Base-by-base conservation (phyloP, 2,113 vertebrate species). In the Nematolebias whitei region DNA sequence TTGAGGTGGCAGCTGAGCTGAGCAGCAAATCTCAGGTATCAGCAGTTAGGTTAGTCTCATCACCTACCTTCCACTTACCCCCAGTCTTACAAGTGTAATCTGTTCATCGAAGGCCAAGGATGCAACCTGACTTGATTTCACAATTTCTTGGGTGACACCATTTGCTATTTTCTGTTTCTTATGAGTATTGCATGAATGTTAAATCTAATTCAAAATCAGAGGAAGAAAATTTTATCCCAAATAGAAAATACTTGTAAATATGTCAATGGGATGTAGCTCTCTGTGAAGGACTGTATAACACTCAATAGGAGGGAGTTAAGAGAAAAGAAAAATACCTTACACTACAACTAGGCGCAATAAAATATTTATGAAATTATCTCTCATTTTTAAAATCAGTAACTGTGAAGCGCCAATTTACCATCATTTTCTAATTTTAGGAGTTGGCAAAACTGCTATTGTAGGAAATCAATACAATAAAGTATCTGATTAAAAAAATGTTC, bases 91-190 rank as follows among this genome's bases (percentile, higher is more conserved):
- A 70, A 88, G 81, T 88, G 88, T 85, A 88, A 86, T 85, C 87
- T 87, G 82, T 77, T 90, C 82, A 90, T 88, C 80, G 65, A 92
- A 89, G 90, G 83, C 92, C 87, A 87, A 83, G 48, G 83, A 87
- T 89, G 87, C 90, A 91, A 92, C 91, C 88, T 92, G 91, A 92
- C 91, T 92, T 93, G 91, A 92, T 92, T 92, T 92, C 85, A 87
- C 88, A 87, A 76, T 89, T 89, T 87, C 84, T 86, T 88, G 83
- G 79, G 85, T 89, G 91, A 92, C 90, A 89, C 91, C 89, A 90
- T 91, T 88, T 90, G 84, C 88, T 86, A 77, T 86, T 76, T 79
- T 57, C 2, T 8, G 19, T 40, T 60, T 54, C 40, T 49, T 10
- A 51, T 69, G 39, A 53, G 47, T 12, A 47, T 72, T 64, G 59